Percentiles rank a stretch among this genome's conserved stretches.
Evolutionary conservation across 2,113 vertebrate genomes (phyloP).

Genomic region (Aspiorhynchus laticeps): DNA sequence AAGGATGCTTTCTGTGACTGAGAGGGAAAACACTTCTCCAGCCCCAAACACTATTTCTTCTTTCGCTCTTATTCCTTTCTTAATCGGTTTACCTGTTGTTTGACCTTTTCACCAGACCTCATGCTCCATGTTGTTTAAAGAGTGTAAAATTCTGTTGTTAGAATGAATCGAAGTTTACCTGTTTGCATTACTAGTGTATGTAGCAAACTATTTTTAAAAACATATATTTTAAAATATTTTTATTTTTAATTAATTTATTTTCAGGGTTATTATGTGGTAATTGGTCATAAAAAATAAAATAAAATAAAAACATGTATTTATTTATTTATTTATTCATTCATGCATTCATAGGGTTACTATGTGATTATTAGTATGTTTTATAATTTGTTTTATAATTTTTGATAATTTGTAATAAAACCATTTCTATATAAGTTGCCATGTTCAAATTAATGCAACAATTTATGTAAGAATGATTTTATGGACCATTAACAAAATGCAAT

Average conservation of each 20-base stretch:
- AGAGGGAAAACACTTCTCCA: slow-evolving; percentile 46
- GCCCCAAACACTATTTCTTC: not conserved
- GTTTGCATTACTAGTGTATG: not conserved
- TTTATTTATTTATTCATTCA: not conserved
- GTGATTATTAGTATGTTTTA: too few relatives aligned
- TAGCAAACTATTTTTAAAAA: not conserved
- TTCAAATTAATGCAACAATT: not conserved
- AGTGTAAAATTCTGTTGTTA: not conserved
- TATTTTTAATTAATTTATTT: not conserved
- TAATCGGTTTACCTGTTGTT: not conserved
- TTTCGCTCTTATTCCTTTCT: not conserved
- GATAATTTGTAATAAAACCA: not conserved
- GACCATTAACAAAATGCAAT: not conserved
- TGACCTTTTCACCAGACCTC: not conserved
- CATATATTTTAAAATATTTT: too few relatives aligned
- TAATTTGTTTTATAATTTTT: too few relatives aligned
- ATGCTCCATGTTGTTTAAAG: not conserved
- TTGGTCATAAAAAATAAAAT: not conserved
- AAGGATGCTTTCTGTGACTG: slow-evolving; percentile 61
- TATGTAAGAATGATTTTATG: not conserved
- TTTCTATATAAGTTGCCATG: not conserved
- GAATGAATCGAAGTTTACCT: not conserved
- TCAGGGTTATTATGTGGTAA: not conserved
- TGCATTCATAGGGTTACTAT: not conserved
- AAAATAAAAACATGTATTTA: too few relatives aligned